A percentile compares a stretch with the other conserved stretches of the same genome.
phyloP scores from a whole-genome alignment of 1,140 invertebrate species.

The Drosophila pandora region DNA sequence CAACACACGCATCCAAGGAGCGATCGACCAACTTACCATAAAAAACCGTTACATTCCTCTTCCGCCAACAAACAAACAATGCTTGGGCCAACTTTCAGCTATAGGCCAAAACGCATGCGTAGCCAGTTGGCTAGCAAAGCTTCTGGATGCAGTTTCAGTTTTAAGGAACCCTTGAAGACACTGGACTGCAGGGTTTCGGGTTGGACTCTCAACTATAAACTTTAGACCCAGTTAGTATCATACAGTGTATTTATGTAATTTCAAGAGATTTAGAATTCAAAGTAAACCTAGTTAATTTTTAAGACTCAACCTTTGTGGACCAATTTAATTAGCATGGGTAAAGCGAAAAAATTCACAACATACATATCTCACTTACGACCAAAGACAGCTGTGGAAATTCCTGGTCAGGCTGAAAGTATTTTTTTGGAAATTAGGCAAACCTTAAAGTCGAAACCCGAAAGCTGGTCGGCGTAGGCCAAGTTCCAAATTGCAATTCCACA shows the following conservation, averaged over 20 bases:
- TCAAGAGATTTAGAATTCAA: too few species aligned
- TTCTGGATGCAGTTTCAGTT: neutral
- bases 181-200: conserved; percentile 1
- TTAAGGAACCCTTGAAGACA: conserved; percentile 46
- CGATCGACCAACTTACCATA: conserved; percentile 75
- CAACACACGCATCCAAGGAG: conserved; percentile 46
- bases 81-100: conserved; percentile 44
- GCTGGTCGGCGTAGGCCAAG: conserved; percentile 8
- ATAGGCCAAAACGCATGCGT: conserved; percentile 60
- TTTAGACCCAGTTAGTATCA: too few species aligned
- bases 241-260: too few species aligned
- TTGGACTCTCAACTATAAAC: too few species aligned
- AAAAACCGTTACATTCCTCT: conserved; percentile 78
- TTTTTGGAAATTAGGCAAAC: conserved; percentile 63
- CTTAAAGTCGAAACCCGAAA: neutral
- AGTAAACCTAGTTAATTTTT: neutral
- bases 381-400: conserved; percentile 11
- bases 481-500: conserved; percentile 1
- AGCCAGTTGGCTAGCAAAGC: conserved; percentile 23
- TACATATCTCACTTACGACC: conserved; percentile 52
- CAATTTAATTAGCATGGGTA: conserved; percentile 42
- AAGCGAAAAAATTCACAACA: conserved; percentile 34
- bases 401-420: conserved; percentile 16
- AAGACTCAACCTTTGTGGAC: neutral
- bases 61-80: conserved; percentile 72